These are phyloP conservation scores for Atrichornis clamosus DNA, from an alignment of 2,113 vertebrate genomes.

Conservation along the genomic window DNA sequence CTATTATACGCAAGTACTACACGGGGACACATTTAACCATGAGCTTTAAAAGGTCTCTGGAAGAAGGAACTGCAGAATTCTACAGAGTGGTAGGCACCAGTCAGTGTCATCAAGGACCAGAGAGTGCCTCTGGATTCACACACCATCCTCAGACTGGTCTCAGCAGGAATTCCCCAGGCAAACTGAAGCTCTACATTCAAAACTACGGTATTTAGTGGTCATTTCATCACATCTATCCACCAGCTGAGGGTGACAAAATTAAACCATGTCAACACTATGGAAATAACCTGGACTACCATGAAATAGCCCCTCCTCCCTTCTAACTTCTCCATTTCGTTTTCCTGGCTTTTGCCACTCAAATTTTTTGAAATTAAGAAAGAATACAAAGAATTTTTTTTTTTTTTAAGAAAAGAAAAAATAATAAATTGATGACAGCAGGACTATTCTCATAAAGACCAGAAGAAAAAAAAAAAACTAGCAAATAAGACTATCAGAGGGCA, in stretches of 20 bases:
- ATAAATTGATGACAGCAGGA: not conserved
- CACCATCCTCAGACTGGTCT: not conserved
- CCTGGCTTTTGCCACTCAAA: not conserved
- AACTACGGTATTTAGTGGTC: not conserved
- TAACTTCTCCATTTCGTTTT: accelerated
- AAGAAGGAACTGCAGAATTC: not conserved
- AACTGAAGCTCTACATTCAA: not conserved
- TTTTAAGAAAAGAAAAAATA: not conserved
- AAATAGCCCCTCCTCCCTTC: not conserved
- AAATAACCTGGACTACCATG: not conserved
- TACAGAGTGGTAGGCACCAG: not conserved
- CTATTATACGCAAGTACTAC: not conserved
- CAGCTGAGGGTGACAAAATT: not conserved
- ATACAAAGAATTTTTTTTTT: not conserved
- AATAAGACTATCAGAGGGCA: not conserved
- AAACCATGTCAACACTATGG: not conserved
- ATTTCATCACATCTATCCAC: not conserved
- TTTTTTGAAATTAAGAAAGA: not conserved
- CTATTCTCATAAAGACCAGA: not conserved
- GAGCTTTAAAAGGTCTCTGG: not conserved
- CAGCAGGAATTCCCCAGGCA: not conserved
- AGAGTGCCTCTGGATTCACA: not conserved
- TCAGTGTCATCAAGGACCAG: not conserved
- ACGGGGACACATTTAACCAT: accelerated
- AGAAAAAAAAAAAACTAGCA: not conserved